phyloP scores from a whole-genome alignment of 1,140 invertebrate species.

The Heliconius melpomene region DNA sequence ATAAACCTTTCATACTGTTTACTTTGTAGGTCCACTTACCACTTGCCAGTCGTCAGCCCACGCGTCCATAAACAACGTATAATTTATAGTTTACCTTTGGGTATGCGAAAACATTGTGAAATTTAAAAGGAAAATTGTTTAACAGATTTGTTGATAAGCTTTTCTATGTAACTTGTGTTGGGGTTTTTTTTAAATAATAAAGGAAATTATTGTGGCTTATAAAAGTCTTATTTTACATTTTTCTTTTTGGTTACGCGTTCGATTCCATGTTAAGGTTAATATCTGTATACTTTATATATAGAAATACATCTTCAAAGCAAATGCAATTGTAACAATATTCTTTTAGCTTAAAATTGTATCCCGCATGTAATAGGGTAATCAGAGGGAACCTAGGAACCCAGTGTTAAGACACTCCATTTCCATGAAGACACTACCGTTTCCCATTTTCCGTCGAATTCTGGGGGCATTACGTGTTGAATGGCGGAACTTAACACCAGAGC shows the following conservation, averaged over 20 bases:
- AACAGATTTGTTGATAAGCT: constrained; percentile 5
- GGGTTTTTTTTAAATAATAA: not conserved
- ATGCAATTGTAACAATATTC: too few relatives aligned
- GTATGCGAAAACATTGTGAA: constrained; percentile 3
- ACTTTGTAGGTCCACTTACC: constrained; percentile 4
- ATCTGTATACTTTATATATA: not conserved
- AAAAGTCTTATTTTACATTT: not conserved
- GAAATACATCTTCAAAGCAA: not conserved
- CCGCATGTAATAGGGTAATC: too few relatives aligned
- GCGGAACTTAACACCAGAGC: too few relatives aligned
- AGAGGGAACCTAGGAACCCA: too few relatives aligned
- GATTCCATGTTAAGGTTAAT: not conserved
- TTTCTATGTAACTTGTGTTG: not conserved
- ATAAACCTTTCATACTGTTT: not conserved
- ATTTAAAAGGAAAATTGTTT: constrained; percentile 10
- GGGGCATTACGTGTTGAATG: too few relatives aligned
- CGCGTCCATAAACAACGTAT: constrained; percentile 21
- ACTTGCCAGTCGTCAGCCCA: constrained; percentile 21
- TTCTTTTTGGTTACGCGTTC: not conserved
- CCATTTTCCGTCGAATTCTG: too few relatives aligned
- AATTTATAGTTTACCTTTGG: constrained; percentile 16
- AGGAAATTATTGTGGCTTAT: not conserved
- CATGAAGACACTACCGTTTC: too few relatives aligned
- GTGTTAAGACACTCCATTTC: too few relatives aligned
- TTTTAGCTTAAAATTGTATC: too few relatives aligned